These are phyloP conservation scores for Drosophila suboccidentalis DNA, from an alignment of 2,888 invertebrate species.

Conservation along the genomic window DNA sequence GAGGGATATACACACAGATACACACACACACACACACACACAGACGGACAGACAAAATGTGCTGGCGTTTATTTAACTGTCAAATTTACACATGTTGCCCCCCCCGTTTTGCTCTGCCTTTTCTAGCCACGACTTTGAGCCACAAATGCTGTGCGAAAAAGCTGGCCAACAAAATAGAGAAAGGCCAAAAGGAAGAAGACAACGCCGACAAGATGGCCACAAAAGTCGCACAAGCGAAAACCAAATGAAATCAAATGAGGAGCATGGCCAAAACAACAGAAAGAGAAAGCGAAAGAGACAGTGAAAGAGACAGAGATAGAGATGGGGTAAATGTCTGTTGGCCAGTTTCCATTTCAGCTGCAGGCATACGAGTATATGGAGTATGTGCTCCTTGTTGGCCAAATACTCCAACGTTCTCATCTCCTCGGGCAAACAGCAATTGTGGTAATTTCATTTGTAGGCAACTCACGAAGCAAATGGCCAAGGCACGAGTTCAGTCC, in stretches of 20 bases:
- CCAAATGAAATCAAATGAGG: conserved; percentile 75
- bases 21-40: neutral
- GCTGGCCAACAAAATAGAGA: conserved; percentile 32
- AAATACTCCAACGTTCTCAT: conserved; percentile 6
- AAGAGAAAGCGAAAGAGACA: neutral
- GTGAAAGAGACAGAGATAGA: neutral
- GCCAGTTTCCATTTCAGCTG: conserved; percentile 14
- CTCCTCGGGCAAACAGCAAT: conserved; percentile 31
- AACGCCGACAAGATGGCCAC: conserved; percentile 42
- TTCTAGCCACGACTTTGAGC: conserved; percentile 4
- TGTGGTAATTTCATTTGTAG: conserved; percentile 66
- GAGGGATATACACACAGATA: conserved; percentile 19
- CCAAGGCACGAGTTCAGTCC: conserved; percentile 23
- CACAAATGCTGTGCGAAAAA: conserved; percentile 54
- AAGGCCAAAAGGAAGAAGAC: conserved; percentile 4
- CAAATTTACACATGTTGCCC: conserved; percentile 73
- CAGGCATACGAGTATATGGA: conserved; percentile 4
- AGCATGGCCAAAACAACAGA: conserved; percentile 28
- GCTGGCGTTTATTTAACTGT: conserved; percentile 70
- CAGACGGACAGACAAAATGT: conserved; percentile 16
- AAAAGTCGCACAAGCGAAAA: conserved; percentile 64
- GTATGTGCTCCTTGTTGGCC: conserved; percentile 19
- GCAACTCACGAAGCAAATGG: conserved; percentile 45
- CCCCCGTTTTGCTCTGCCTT: neutral
- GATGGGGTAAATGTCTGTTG: neutral